phyloP scores from a whole-genome alignment of 2,113 vertebrate species.

The Dasyprocta punctata region DNA sequence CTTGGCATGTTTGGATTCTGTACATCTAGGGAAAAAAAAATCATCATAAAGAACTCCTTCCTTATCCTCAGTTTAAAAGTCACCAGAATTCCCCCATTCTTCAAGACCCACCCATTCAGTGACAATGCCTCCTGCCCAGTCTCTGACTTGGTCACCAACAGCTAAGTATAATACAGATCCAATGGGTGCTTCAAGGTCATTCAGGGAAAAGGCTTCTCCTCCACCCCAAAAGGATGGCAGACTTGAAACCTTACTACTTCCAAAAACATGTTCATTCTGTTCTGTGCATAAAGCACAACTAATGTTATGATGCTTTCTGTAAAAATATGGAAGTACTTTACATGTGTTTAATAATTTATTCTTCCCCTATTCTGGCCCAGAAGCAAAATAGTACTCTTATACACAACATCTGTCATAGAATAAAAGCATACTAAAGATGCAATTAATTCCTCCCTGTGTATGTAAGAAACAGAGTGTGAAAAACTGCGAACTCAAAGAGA shows the following conservation, averaged over 20 bases:
- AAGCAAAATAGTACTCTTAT: not conserved
- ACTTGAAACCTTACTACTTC: not conserved
- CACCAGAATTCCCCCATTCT: not conserved
- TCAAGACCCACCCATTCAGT: not conserved
- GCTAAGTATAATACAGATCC: not conserved
- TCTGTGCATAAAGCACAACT: not conserved
- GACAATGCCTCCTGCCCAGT: not conserved
- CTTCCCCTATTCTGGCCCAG: not conserved
- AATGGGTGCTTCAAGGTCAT: not conserved
- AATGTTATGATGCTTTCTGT: not conserved
- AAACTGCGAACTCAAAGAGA: conserved; percentile 31
- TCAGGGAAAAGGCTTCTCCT: not conserved
- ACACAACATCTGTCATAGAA: not conserved
- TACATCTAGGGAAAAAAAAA: conserved; percentile 15
- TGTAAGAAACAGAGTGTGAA: conserved; percentile 12
- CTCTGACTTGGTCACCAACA: not conserved
- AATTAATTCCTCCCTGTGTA: not conserved
- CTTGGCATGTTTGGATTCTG: not conserved
- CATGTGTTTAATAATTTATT: not conserved
- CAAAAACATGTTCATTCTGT: not conserved
- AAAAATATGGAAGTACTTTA: conserved; percentile 3
- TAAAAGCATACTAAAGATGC: conserved; percentile 23
- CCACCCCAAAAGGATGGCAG: not conserved
- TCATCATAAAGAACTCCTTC: not conserved
- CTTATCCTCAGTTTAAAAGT: not conserved